Conservation (phyloP, 2,797 vertebrate genomes). For the Pitangus sulphuratus region DNA sequence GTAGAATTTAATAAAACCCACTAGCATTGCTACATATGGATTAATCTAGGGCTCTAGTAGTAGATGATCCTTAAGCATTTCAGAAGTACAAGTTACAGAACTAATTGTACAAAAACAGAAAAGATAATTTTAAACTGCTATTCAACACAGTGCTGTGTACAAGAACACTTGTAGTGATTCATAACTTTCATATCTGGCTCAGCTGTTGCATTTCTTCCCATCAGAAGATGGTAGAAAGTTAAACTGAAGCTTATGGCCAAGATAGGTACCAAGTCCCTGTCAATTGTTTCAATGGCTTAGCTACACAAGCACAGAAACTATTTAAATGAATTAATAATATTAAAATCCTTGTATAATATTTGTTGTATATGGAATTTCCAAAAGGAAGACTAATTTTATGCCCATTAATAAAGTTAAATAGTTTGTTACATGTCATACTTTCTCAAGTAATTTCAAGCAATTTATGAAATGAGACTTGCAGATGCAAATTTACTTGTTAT, state of each 20-base stretch:
- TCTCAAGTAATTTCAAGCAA: neutral
- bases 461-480: neutral
- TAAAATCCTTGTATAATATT: neutral
- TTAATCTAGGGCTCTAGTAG: neutral
- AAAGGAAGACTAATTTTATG: neutral
- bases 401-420: neutral
- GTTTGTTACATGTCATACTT: fast-evolving
- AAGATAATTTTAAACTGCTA: neutral
- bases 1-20: neutral
- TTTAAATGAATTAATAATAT: neutral
- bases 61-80: neutral
- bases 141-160: neutral
- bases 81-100: neutral
- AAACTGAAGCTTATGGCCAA: neutral
- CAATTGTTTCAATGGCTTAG: neutral
- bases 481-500: neutral
- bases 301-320: neutral
- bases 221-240: neutral
- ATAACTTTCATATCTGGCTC: neutral
- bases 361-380: neutral
- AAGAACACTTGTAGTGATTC: neutral
- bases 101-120: neutral
- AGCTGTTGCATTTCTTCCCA: neutral
- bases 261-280: neutral
- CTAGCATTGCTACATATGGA: neutral